Evolutionary conservation across 2,888 invertebrate genomes (phyloP), one percentile per base, ranked within the genome.

Genomic region (Gonocerus acuteangulatus): DNA sequence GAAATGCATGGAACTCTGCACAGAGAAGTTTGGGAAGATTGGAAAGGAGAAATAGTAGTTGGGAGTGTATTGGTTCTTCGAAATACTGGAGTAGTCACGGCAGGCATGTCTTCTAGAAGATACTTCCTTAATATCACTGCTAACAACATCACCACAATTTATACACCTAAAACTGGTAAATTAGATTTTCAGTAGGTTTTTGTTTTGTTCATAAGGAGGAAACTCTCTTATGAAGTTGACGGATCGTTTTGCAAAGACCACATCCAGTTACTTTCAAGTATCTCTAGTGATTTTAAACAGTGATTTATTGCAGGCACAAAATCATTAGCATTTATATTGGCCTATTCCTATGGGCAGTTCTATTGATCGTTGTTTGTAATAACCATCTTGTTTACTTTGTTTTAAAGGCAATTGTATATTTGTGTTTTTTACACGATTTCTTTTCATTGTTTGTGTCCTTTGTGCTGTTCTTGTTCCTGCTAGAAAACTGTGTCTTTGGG

Each of bases 1-100:
- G 73, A 72, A 58, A 76, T 78, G 62, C 72, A 73, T 61, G 77
- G 76, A 13, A 75, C 73, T 16, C 66, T 78, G 54, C 77, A 77
- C 60, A 71, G 72, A 15, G 74, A 75, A 44, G 74, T 77, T 32
- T 72, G 73, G 65, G 70, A 72, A 11, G 70, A 71, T 13, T 68
- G 68, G 59, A 66, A 67, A 23, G 60, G 62, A 4, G 69, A 69
- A 23, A 62, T 71, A 36, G 63, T 65, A 15, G 63, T 65, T 1
- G 71, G 71, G 0, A 65, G 67, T 44, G 69, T 69, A 11, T 60
- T 71, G 4, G 67, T 71, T n/a, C 61, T 71, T 54, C 66, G 67
- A 13, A 69, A 69, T 42, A 69, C 69, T 13, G 70, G 70, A 1
- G 67, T 71, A 9, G 62, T 69, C 2, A 69, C 66, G 36, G 65